phyloP scores from a whole-genome alignment of 2,888 invertebrate species.

The Cheilosia grossa region DNA sequence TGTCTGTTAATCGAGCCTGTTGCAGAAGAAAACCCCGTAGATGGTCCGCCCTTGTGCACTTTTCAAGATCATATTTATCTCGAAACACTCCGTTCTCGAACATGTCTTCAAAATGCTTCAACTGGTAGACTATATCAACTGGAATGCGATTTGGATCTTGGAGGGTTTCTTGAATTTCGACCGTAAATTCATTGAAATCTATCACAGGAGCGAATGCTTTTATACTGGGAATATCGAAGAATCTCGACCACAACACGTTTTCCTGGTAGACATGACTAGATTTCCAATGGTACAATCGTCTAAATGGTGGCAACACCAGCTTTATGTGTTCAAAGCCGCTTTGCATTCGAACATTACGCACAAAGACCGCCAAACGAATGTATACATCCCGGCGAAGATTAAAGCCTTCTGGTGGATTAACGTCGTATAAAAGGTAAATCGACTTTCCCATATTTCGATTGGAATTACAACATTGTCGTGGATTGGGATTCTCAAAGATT shows the following conservation, averaged over 20 bases:
- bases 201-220: conserved; percentile 89
- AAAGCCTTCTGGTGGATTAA: conserved; percentile 98
- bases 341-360: conserved; percentile 87
- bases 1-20: conserved; percentile 89
- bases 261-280: conserved; percentile 85
- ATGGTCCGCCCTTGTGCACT: conserved; percentile 82
- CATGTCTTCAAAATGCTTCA: conserved; percentile 94
- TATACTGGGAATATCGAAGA: conserved; percentile 93
- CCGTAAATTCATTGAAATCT: conserved; percentile 92
- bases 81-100: conserved; percentile 91
- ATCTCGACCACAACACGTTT: conserved; percentile 90
- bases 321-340: conserved; percentile 82
- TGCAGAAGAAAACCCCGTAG: conserved; percentile 86
- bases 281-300: conserved; percentile 95
- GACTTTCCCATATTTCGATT: conserved; percentile 75
- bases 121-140: conserved; percentile 90
- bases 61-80: conserved; percentile 89
- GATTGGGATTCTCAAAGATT: conserved; percentile 34
- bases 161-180: conserved; percentile 84
- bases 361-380: conserved; percentile 94
- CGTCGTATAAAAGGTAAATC: conserved; percentile 93
- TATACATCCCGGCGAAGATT: conserved; percentile 98
- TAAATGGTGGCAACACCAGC: conserved; percentile 96
- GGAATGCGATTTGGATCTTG: conserved; percentile 79
- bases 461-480: conserved; percentile 35